These are phyloP conservation scores for Polyergus mexicanus DNA, from an alignment of 1,140 invertebrate genomes.

Conservation along the genomic window DNA sequence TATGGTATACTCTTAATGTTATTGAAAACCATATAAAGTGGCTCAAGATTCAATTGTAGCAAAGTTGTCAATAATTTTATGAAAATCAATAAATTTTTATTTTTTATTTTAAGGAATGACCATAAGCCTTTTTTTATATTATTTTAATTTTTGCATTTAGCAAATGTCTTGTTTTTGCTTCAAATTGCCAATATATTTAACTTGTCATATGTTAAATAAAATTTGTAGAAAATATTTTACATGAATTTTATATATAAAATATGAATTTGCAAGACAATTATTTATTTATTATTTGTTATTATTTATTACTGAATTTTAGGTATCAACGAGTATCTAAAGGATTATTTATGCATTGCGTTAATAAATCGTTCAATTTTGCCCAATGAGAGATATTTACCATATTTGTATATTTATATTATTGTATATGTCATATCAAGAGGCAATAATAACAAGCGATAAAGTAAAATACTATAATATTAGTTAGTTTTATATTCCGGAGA, in stretches of 20 bases:
- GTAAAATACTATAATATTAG: neutral
- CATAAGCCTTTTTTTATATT: too few species aligned
- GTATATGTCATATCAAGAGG: neutral
- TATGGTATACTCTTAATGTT: too few species aligned
- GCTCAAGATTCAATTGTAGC: too few species aligned
- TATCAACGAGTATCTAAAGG: neutral
- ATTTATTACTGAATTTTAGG: neutral
- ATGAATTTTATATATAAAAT: neutral
- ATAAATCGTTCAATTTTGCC: neutral
- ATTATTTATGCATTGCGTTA: neutral
- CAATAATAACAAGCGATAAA: neutral
- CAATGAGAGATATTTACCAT: neutral
- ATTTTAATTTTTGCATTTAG: too few species aligned
- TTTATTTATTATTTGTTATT: neutral
- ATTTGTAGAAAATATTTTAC: neutral
- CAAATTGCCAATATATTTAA: neutral
- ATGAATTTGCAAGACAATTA: neutral
- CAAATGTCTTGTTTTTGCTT: too few species aligned
- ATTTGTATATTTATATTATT: conserved; percentile 8
- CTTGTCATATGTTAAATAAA: neutral
- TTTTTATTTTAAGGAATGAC: too few species aligned
- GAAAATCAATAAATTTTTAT: too few species aligned
- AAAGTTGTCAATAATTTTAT: too few species aligned
- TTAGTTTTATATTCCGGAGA: neutral
- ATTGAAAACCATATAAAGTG: too few species aligned